Percentiles rank a stretch among this genome's conserved stretches.
phyloP scores from a whole-genome alignment of 2,797 vertebrate genomes.

The Octomys mimax region DNA sequence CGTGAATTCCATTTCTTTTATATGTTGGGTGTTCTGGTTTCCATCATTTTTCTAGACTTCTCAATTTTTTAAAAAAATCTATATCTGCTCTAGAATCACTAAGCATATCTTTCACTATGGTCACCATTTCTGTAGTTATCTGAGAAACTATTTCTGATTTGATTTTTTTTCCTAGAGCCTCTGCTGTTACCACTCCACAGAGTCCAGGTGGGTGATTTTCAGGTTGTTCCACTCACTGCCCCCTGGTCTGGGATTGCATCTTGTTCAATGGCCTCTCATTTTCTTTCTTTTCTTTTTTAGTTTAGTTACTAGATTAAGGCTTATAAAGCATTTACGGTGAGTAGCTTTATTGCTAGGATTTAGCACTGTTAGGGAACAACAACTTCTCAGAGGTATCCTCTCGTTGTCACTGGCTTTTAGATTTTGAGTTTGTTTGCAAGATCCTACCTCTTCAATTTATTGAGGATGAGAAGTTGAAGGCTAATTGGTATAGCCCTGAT shows the following conservation, averaged over 20 bases:
- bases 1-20: neutral
- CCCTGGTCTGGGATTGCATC: neutral
- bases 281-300: neutral
- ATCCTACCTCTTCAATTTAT: neutral
- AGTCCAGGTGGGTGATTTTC: neutral
- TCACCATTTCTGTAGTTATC: neutral
- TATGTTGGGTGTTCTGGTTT: neutral
- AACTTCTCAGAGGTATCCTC: neutral
- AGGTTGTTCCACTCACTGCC: neutral
- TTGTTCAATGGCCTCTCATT: neutral
- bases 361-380: neutral
- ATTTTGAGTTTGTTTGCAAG: neutral
- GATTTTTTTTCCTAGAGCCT: neutral
- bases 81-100: neutral
- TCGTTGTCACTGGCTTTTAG: neutral
- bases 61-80: neutral
- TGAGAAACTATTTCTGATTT: neutral
- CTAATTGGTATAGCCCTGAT: neutral
- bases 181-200: neutral
- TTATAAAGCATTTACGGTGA: neutral
- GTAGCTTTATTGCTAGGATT: neutral
- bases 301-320: neutral
- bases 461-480: neutral
- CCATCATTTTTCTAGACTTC: neutral
- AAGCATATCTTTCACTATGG: neutral